phyloP scores from a whole-genome alignment of 2,888 invertebrate genomes.

The Xanthia togata region DNA sequence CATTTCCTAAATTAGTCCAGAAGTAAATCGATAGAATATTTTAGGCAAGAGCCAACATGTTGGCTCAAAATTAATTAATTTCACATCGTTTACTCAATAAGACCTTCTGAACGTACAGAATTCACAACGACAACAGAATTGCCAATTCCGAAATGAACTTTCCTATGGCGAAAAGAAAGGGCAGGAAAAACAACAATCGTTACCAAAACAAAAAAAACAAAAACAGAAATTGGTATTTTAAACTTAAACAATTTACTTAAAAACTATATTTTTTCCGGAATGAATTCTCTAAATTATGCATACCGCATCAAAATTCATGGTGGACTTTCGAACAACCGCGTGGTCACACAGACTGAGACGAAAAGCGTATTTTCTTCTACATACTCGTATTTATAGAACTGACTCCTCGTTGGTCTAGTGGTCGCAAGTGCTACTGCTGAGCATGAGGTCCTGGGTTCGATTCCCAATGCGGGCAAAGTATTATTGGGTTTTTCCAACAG shows the following conservation, averaged over 20 bases:
- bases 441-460: no score
- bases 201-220: not conserved
- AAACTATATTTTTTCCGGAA: not conserved
- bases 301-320: no score
- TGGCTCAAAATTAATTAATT: not conserved
- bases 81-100: no score
- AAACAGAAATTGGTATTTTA: not conserved
- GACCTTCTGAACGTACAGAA: not conserved
- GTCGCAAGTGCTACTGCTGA: no score
- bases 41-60: not conserved
- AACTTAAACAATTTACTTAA: not conserved
- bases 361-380: not conserved
- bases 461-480: no score
- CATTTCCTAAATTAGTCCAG: no score
- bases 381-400: no score
- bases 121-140: not conserved
- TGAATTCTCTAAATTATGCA: not conserved
- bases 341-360: not conserved
- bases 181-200: not conserved
- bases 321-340: not conserved
- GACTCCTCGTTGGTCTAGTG: no score
- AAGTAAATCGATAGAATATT: no score
- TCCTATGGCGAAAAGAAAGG: not conserved
- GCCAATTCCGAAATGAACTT: no score
- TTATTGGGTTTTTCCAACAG: no score